These are phyloP conservation scores for Antedon mediterranea DNA, from an alignment of 53 echinoderm and acorn worm genomes.

Conservation along the genomic window DNA sequence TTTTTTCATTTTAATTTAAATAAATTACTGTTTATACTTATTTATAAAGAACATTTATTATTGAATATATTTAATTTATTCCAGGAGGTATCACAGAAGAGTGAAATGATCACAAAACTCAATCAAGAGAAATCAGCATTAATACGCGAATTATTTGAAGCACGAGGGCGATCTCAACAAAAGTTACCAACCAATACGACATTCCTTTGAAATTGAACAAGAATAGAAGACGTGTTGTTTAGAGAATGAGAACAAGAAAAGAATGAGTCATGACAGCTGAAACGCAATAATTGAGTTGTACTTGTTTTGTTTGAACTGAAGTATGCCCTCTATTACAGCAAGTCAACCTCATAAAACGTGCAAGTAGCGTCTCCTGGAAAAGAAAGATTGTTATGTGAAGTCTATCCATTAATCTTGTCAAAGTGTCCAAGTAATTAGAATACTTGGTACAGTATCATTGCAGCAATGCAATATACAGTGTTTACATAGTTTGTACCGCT, in stretches of 20 bases:
- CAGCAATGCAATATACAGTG: too few species aligned
- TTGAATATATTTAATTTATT: not conserved
- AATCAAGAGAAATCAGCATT: slow-evolving; percentile 86
- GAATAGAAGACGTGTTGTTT: not conserved
- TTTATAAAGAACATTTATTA: not conserved
- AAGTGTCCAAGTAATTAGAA: not conserved
- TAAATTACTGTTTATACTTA: not conserved
- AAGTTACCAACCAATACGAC: slow-evolving; percentile 57
- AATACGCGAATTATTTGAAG: slow-evolving; percentile 88
- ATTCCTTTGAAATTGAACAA: slow-evolving; percentile 30
- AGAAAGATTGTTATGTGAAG: not conserved
- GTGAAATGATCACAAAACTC: slow-evolving; percentile 58
- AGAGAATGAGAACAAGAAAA: not conserved
- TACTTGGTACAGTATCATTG: not conserved
- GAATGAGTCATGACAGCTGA: not conserved
- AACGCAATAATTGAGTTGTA: not conserved
- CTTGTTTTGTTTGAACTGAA: not conserved
- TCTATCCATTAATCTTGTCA: not conserved
- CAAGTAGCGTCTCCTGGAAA: not conserved
- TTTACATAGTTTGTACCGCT: too few species aligned
- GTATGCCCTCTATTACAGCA: not conserved
- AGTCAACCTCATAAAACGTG: not conserved
- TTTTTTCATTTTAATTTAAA: not conserved
- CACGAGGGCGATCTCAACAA: slow-evolving; percentile 18
- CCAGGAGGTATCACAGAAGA: slow-evolving; percentile 77